Base-by-base conservation (phyloP, 2,888 invertebrate species). In the Pammene fasciana region DNA sequence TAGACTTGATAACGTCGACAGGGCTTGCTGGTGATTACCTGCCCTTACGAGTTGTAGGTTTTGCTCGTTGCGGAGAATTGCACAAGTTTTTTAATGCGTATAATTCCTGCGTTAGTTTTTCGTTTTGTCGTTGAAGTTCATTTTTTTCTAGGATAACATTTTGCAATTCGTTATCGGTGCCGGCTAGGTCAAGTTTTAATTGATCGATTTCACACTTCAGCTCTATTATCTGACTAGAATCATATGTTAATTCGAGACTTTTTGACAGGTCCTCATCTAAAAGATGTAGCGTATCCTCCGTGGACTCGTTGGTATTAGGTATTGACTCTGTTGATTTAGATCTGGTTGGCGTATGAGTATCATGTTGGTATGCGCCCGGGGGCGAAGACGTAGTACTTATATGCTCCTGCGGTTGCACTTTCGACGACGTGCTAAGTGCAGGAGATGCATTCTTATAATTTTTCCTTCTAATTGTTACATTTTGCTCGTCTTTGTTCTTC, bases 111-210 rank as follows among this genome's bases (percentile, higher is more conserved):
- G n/a, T 45, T 7, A 59, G n/a, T 59, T 59, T 57, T 3, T 57
- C 57, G 7, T 43, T 43, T 43, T 57, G 57, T 13, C 57, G 57
- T 8, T 45, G 16, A 43, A 57, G 18, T 9, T 43, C n/a, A 43
- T 56, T 57, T 57, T 57, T 57, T 18, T 43, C 57, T 13, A 57
- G 18, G 13, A 57, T 57, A 13, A 16, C 16, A 45, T 57, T 57
- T 26, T 57, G 43, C 10, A 57, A 38, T 13, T 57, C 57, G 13
- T 45, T 59, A 8, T 59, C 45, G 13, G 59, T 45, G 59, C 59
- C 45, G 8, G 45, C 59, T 59, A 59, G 26, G 1, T 59, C 26
- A 11, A 45, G 26, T 9, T 59, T 59, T 26, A 59, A n/a, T n/a
- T n/a, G 18, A 1, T n/a, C 26, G 26, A 59, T 59, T 59, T 59